A percentile compares a stretch with the other conserved stretches of the same genome.
Evolutionary conservation across 2,888 invertebrate species (phyloP).

Genomic region (Sarcophaga variegata): DNA sequence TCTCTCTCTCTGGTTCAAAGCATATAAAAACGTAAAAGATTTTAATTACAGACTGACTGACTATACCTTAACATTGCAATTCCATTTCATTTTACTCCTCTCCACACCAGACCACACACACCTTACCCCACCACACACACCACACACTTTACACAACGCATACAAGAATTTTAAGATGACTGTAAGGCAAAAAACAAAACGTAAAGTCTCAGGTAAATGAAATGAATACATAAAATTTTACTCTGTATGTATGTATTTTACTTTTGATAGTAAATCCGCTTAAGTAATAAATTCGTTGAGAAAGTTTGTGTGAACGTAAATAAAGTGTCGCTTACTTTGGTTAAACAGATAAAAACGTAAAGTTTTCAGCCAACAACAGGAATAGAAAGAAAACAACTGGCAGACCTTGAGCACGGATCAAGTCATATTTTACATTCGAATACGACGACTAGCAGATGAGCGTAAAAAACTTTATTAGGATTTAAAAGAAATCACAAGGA

Average conservation of each 20-base stretch:
- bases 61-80: slow-evolving; percentile 6
- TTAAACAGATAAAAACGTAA: slow-evolving; percentile 37
- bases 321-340: slow-evolving; percentile 48
- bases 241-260: slow-evolving; percentile 30
- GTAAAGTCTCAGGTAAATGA: slow-evolving; percentile 39
- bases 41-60: slow-evolving; percentile 33
- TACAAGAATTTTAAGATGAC: not conserved
- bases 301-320: slow-evolving; percentile 49
- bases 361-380: slow-evolving; percentile 32
- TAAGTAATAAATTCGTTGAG: slow-evolving; percentile 63
- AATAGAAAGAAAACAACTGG: not conserved
- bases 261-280: slow-evolving; percentile 59
- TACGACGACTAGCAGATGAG: not conserved
- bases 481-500: not conserved
- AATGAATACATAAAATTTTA: slow-evolving; percentile 32
- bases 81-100: not conserved
- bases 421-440: not conserved
- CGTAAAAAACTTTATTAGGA: not conserved
- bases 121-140: not conserved
- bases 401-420: not conserved
- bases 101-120: not conserved
- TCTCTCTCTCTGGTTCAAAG: not conserved
- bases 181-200: not conserved
- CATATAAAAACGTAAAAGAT: not conserved
- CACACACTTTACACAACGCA: not conserved